Base-by-base conservation (phyloP, 2,888 invertebrate species). In the Mystacides longicornis region DNA sequence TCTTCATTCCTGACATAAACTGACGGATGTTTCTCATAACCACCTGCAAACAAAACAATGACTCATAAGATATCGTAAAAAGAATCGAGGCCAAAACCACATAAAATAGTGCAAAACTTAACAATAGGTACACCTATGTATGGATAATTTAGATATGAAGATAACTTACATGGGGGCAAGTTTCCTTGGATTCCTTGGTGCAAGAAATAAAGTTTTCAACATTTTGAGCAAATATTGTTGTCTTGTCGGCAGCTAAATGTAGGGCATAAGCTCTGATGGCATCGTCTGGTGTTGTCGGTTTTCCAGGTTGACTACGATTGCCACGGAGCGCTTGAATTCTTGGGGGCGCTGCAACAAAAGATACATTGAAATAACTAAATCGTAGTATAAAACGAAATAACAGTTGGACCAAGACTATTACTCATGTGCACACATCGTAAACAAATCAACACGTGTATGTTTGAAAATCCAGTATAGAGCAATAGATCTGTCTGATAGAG, bases 1-100 rank as follows among this genome's bases (percentile, higher is more conserved):
- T 98, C 72, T 97, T 97, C 87, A 98, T 96, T 54, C 96, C 97
- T 16, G 92, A 95, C 92, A 97, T 95, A 69, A 97, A 98, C 71
- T 96, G 95, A 1, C 96, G 82, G 79, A 95, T 90, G 67, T 91
- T 91, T 58, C 90, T 80, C 90, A 91, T 90, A 61, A 89, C 89
- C 55, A 92, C 80, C 79, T 79, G 63, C 7, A 56, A 56, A 2
- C 23, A 51, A 51, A 43, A 7, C n/a, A n/a, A n/a, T n/a, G n/a
- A n/a, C n/a, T n/a, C n/a, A n/a, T n/a, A n/a, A n/a, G n/a, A n/a
- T n/a, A n/a, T n/a, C n/a, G n/a, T n/a, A n/a, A n/a, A n/a, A n/a
- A n/a, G n/a, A n/a, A n/a, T n/a, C n/a, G n/a, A n/a, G n/a, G n/a
- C n/a, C n/a, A n/a, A n/a, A n/a, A n/a, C n/a, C n/a, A n/a, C n/a